Evolutionary conservation across 2,797 vertebrate species (phyloP), one percentile per base, ranked within the genome.

Genomic region (Columba guinea): DNA sequence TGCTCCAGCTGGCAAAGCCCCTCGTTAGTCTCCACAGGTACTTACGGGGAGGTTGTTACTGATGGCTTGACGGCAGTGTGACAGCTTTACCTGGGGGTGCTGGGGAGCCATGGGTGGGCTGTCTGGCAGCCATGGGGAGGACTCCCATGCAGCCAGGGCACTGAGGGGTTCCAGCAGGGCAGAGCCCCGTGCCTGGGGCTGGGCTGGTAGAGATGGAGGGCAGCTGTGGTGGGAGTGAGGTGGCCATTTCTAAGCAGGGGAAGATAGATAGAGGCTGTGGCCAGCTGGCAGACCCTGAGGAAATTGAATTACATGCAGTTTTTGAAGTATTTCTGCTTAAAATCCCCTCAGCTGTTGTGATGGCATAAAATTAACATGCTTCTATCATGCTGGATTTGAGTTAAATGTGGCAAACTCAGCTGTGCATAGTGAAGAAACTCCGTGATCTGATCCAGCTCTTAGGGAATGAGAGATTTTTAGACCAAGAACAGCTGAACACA

Each of bases 191-290:
- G 44, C 7, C 22, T 32, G n/a, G 14, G 16, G 37, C 39, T 65
- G 69, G 49, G 48, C 41, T 91, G 48, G 8, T 41, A 34, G 32
- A 22, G 23, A 13, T 17, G 19, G 22, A 1, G 18, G 46, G 34
- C 23, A 63, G 53, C 8, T 67, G 48, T 0, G 3, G 32, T 0
- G 4, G 24, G 30, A 60, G 19, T 27, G 16, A 73, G 10, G 35
- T 52, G 46, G 46, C 41, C 60, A 8, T 64, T 28, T 8, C n/a
- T 7, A 5, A 77, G 26, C n/a, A 65, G 46, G 35, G 59, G 60
- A 27, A 44, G 39, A 16, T 34, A 27, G 21, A 17, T 32, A 27
- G 21, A 15, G 22, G 11, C 51, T 73, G 63, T 28, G 46, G 68
- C 26, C 56, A 62, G 34, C 3, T 6, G 19, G 32, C 58, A 87